Conservation (phyloP, 2,113 vertebrate species). For the Gallinago media region DNA sequence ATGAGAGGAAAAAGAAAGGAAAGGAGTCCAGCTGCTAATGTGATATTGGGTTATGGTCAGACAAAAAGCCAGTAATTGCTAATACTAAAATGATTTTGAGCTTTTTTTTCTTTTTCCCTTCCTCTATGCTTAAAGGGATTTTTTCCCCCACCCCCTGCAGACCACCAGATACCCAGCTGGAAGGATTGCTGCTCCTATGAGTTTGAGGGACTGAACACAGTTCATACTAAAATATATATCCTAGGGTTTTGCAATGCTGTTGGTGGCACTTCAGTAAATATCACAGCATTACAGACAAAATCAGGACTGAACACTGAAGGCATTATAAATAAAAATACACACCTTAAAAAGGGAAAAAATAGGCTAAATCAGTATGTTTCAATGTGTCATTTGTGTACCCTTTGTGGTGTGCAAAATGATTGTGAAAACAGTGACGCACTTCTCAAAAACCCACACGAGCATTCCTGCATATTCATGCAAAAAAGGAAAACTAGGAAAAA, state of each 20-base stretch:
- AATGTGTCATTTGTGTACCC: background rate
- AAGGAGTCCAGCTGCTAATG: conserved; percentile 24
- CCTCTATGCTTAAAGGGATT: background rate
- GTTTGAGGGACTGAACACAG: background rate
- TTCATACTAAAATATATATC: background rate
- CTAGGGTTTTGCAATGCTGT: background rate
- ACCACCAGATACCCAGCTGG: background rate
- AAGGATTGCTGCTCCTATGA: background rate
- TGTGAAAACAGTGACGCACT: background rate
- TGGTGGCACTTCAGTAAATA: background rate
- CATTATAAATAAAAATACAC: background rate
- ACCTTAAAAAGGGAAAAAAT: background rate
- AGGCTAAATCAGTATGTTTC: background rate
- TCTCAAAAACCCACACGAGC: background rate
- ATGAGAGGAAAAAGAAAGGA: conserved; percentile 26
- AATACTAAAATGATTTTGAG: background rate
- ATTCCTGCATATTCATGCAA: background rate
- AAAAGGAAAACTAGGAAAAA: background rate
- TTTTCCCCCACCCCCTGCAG: background rate
- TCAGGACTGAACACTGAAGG: background rate
- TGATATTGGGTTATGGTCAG: background rate
- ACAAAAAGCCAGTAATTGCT: background rate
- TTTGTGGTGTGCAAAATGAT: background rate
- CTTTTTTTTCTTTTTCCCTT: background rate
- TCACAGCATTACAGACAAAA: background rate